A percentile compares a stretch with the other conserved stretches of the same genome.
phyloP scores from a whole-genome alignment of 2,888 invertebrate species.

The Heliconius ethilla region DNA sequence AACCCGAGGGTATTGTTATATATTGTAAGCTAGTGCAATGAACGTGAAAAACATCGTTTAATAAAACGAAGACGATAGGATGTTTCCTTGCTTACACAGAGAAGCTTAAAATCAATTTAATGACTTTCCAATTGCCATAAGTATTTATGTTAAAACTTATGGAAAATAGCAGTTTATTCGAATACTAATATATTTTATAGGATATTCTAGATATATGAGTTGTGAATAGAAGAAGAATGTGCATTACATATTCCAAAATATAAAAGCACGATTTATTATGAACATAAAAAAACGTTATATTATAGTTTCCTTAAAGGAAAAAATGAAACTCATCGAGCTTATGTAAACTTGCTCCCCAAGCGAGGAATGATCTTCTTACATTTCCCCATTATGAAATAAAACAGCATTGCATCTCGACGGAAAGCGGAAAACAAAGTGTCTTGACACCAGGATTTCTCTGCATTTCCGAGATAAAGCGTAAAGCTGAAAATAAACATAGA shows the following conservation, averaged over 20 bases:
- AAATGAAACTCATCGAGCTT: neutral
- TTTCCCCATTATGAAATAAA: neutral
- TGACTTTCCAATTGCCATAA: neutral
- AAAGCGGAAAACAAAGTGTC: neutral
- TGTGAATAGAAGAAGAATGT: no score
- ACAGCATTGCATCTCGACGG: neutral
- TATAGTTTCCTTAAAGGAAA: neutral
- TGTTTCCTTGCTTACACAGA: neutral
- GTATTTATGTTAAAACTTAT: neutral
- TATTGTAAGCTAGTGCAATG: constrained; percentile 58
- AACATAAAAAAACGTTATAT: constrained; percentile 46
- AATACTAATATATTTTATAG: neutral
- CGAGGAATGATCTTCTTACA: neutral
- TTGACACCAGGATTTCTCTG: neutral
- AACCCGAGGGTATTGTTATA: constrained; percentile 54
- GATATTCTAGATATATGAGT: neutral
- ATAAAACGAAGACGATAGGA: no score
- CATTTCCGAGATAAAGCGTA: neutral
- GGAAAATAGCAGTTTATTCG: neutral
- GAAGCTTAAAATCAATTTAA: neutral
- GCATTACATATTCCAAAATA: neutral
- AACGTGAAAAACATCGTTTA: constrained; percentile 44
- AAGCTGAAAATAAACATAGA: neutral
- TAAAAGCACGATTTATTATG: neutral
- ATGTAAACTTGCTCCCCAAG: neutral